phyloP scores from a whole-genome alignment of 1,140 invertebrate species.

The Drosophila pandora region DNA sequence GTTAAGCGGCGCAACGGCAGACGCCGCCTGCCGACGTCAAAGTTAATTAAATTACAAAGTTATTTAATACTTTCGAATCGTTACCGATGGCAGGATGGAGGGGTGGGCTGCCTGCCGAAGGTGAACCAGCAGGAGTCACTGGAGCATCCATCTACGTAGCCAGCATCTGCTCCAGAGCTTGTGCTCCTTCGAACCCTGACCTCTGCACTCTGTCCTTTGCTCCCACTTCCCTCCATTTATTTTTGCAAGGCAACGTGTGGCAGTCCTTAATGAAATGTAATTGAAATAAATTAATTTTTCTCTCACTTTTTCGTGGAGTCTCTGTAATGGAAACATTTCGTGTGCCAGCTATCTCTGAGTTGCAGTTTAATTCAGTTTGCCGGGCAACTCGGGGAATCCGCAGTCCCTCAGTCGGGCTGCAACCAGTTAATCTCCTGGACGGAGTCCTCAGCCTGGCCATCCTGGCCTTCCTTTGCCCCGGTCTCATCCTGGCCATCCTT shows the following conservation, averaged over 20 bases:
- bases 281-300: slow-evolving; percentile 73
- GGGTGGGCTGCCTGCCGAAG: slow-evolving; percentile 2
- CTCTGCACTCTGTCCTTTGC: slow-evolving; percentile 22
- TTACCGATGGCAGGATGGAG: slow-evolving; percentile 34
- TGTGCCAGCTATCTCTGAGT: slow-evolving; percentile 5
- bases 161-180: slow-evolving; percentile 33
- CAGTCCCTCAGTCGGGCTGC: slow-evolving; percentile 8
- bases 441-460: background rate
- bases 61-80: slow-evolving; percentile 80
- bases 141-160: slow-evolving; percentile 25
- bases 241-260: slow-evolving; percentile 55
- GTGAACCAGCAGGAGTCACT: slow-evolving; percentile 26
- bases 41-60: slow-evolving; percentile 83
- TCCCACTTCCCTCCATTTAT: background rate
- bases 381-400: background rate
- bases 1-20: slow-evolving; percentile 66
- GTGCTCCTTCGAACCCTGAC: slow-evolving; percentile 51
- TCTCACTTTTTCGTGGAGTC: slow-evolving; percentile 31
- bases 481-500: background rate
- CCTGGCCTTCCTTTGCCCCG: too few relatives aligned
- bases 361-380: slow-evolving; percentile 29
- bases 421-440: slow-evolving; percentile 11
- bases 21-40: slow-evolving; percentile 66
- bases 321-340: slow-evolving; percentile 27
- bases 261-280: slow-evolving; percentile 76